Conservation (phyloP, 2,888 invertebrate genomes). For the Lithosia quadra region DNA sequence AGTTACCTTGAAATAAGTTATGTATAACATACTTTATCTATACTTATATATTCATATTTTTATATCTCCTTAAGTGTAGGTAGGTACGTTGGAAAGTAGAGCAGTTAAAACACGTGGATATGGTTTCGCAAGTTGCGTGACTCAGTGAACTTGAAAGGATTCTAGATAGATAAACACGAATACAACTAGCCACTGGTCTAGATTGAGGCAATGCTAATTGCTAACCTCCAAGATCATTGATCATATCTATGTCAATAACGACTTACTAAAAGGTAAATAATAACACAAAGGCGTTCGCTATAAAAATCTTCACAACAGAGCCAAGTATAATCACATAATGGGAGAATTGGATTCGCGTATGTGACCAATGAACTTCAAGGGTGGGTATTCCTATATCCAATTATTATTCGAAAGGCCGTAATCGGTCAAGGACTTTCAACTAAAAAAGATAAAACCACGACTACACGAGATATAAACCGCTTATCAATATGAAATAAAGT, state of each 20-base stretch:
- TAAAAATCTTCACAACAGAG: not conserved
- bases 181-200: not conserved
- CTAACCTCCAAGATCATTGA: not conserved
- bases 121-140: constrained; percentile 18
- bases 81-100: not conserved
- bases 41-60: not conserved
- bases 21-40: not conserved
- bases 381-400: constrained; percentile 6
- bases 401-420: constrained; percentile 4
- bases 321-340: not conserved
- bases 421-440: constrained; percentile 14
- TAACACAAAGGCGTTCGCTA: not conserved
- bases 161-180: constrained; percentile 8
- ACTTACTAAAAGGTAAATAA: not conserved
- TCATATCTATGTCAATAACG: not conserved
- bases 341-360: constrained; percentile 14
- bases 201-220: constrained; percentile 10
- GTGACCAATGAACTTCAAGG: constrained; percentile 7
- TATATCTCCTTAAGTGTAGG: constrained; percentile 3
- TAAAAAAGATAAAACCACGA: not conserved
- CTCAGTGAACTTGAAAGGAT: constrained; percentile 29
- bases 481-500: not conserved
- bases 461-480: no score
- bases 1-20: constrained; percentile 2
- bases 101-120: constrained; percentile 13